phyloP scores from a whole-genome alignment of 23 tunicate genomes.

The Trididemnum nubilum region DNA sequence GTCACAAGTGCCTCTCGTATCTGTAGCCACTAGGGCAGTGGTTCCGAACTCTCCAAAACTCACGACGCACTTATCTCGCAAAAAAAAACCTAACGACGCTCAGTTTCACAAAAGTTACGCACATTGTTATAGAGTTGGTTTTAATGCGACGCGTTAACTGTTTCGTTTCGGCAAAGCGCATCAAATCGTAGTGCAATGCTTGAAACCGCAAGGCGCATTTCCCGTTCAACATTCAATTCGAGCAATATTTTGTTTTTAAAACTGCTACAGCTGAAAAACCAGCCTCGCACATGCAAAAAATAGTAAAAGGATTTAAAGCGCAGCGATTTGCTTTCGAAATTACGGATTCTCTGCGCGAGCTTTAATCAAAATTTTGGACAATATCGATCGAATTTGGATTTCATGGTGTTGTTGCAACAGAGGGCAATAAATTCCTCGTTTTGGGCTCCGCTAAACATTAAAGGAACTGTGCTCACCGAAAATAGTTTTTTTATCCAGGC shows the following conservation, averaged over 20 bases:
- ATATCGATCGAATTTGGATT: not conserved
- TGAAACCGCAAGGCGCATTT: slow-evolving; percentile 20
- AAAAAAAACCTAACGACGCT: slow-evolving; percentile 3
- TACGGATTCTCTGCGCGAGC: not conserved
- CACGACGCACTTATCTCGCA: slow-evolving; percentile 6
- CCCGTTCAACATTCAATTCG: slow-evolving; percentile 1
- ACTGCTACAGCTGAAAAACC: slow-evolving; percentile 7
- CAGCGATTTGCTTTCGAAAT: not conserved
- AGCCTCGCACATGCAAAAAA: slow-evolving; percentile 16
- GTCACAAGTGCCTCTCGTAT: no score
- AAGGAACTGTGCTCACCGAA: not conserved
- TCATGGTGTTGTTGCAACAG: not conserved
- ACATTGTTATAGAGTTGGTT: not conserved
- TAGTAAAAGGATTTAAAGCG: slow-evolving; percentile 2
- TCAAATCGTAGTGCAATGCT: slow-evolving; percentile 23
- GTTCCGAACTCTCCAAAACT: not conserved
- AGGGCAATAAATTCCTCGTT: not conserved
- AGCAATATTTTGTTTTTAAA: not conserved
- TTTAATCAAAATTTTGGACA: not conserved
- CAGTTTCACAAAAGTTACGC: slow-evolving; percentile 9
- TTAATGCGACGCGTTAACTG: not conserved
- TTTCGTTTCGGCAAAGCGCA: not conserved
- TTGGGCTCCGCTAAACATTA: not conserved
- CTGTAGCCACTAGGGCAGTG: not conserved
- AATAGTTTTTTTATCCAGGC: not conserved